A percentile compares a stretch with the other conserved stretches of the same genome.
phyloP scores from a whole-genome alignment of 1,140 invertebrate species.

The honey bee (Apis mellifera) region DNA sequence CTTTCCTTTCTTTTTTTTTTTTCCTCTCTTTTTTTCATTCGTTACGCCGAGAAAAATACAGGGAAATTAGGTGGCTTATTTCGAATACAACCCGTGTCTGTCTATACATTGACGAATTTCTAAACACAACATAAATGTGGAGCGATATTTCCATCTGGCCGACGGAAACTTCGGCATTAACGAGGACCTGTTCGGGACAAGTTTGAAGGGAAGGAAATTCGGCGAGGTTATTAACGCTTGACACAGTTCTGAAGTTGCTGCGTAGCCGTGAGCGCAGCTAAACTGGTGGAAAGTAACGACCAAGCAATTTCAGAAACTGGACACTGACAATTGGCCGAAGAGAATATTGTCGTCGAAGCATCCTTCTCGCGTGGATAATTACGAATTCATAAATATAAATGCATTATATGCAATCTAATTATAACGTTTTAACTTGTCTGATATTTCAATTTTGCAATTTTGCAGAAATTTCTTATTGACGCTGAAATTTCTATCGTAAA shows the following conservation, averaged over 20 bases:
- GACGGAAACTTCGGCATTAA: constrained; percentile 34
- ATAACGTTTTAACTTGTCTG: too few species aligned
- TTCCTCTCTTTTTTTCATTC: not conserved
- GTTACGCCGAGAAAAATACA: not conserved
- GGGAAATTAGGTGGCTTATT: not conserved
- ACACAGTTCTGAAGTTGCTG: constrained; percentile 47
- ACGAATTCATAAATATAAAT: not conserved
- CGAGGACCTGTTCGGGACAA: constrained; percentile 28
- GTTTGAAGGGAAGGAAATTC: constrained; percentile 45
- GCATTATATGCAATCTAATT: too few species aligned
- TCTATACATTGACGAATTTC: not conserved
- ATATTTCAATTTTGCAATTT: too few species aligned
- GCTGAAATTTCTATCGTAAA: too few species aligned
- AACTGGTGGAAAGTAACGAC: constrained; percentile 24
- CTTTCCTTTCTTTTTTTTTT: too few species aligned
- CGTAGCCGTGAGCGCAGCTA: constrained; percentile 29
- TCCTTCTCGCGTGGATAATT: not conserved
- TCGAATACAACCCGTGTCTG: not conserved
- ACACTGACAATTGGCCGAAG: constrained; percentile 29
- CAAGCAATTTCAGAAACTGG: constrained; percentile 39
- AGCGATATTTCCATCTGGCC: constrained; percentile 34
- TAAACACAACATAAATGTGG: not conserved
- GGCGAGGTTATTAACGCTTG: constrained; percentile 47
- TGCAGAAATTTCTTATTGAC: too few species aligned
- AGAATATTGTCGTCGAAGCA: not conserved